These are phyloP conservation scores for Graphium colonna DNA, from an alignment of 2,888 invertebrate genomes.

Conservation along the genomic window DNA sequence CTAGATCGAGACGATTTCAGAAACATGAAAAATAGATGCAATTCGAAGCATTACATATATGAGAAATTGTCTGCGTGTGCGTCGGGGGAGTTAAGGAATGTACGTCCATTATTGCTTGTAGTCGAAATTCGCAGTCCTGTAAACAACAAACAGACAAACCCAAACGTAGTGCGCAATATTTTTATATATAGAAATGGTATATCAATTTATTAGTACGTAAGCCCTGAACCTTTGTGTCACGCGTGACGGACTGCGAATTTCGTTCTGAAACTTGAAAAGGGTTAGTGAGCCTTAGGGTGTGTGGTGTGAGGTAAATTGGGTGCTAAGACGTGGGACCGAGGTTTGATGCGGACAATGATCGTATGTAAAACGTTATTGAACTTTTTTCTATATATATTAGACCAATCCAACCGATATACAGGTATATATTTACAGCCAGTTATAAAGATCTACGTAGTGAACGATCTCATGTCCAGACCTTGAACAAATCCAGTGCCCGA, in stretches of 20 bases:
- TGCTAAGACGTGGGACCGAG: slow-evolving; percentile 61
- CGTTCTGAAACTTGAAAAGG: slow-evolving; percentile 42
- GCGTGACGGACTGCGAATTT: slow-evolving; percentile 38
- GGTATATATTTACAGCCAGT: slow-evolving; percentile 50
- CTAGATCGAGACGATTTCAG: slow-evolving; percentile 48
- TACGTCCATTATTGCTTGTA: slow-evolving; percentile 26
- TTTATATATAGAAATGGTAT: slow-evolving; percentile 55
- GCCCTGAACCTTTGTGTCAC: slow-evolving; percentile 27
- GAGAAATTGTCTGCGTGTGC: slow-evolving; percentile 2
- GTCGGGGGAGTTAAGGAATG: slow-evolving; percentile 27
- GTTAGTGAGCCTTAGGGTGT: slow-evolving; percentile 50
- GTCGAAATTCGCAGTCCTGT: slow-evolving; percentile 27
- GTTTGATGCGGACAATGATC: slow-evolving; percentile 32
- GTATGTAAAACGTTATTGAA: slow-evolving; percentile 23
- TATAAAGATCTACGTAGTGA: slow-evolving; percentile 36
- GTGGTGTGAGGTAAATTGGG: slow-evolving; percentile 48
- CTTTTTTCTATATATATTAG: slow-evolving; percentile 21
- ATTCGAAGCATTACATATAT: background rate
- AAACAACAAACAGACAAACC: slow-evolving; percentile 22
- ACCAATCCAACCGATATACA: slow-evolving; percentile 43
- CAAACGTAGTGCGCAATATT: slow-evolving; percentile 46
- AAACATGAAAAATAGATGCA: slow-evolving; percentile 2
- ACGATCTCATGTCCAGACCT: slow-evolving; percentile 73
- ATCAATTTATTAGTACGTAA: slow-evolving; percentile 52
- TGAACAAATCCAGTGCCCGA: slow-evolving; percentile 75